Evolutionary conservation across 2,888 invertebrate species (phyloP).

Genomic region (Rhamphomyia laevipes): DNA sequence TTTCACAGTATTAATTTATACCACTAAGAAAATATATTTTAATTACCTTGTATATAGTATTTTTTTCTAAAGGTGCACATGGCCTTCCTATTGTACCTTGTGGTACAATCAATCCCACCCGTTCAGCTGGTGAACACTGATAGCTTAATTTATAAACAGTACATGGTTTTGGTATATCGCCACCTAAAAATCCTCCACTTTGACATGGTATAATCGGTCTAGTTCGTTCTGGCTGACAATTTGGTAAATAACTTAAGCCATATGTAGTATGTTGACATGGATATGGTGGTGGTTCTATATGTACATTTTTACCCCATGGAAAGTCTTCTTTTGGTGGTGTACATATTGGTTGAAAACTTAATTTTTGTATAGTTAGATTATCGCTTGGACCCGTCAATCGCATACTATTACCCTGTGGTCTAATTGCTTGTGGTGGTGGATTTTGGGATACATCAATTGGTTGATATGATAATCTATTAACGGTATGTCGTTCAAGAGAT

Average conservation of each 20-base stretch:
- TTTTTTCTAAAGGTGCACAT: slow-evolving; percentile 26
- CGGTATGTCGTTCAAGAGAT: slow-evolving; percentile 28
- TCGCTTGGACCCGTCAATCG: slow-evolving; percentile 28
- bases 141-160: slow-evolving; percentile 34
- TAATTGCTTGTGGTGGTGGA: slow-evolving; percentile 29
- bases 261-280: slow-evolving; percentile 28
- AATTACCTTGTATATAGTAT: slow-evolving; percentile 31
- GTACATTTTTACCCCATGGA: slow-evolving; percentile 31
- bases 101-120: slow-evolving; percentile 25
- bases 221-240: slow-evolving; percentile 23
- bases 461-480: slow-evolving; percentile 32
- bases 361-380: slow-evolving; percentile 40
- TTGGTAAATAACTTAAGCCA: slow-evolving; percentile 33
- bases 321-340: slow-evolving; percentile 30
- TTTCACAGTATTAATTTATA: too few species aligned
- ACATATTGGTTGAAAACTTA: slow-evolving; percentile 42
- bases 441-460: slow-evolving; percentile 29
- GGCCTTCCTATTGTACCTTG: slow-evolving; percentile 22
- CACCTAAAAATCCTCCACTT: slow-evolving; percentile 25
- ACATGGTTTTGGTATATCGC: slow-evolving; percentile 23
- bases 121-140: slow-evolving; percentile 24
- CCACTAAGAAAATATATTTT: too few species aligned
- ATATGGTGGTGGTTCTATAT: slow-evolving; percentile 27
- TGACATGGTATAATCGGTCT: slow-evolving; percentile 22
- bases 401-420: slow-evolving; percentile 20